phyloP scores from a whole-genome alignment of 2,888 invertebrate species.

The Eilema caniola region DNA sequence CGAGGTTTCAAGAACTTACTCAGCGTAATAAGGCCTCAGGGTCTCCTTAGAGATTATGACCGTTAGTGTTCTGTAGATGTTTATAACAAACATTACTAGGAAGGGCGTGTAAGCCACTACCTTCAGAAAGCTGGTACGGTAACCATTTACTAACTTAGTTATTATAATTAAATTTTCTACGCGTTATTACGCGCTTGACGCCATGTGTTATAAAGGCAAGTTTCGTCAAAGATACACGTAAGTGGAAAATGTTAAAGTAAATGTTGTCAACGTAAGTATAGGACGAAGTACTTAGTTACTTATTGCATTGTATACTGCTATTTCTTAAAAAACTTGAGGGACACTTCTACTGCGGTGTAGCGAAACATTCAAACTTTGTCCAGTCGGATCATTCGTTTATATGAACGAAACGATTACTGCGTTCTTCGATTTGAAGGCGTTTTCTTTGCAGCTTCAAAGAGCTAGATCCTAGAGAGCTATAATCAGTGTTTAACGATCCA shows the following conservation, averaged over 20 bases:
- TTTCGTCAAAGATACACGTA: constrained; percentile 28
- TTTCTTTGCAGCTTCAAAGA: not conserved
- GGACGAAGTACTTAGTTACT: not conserved
- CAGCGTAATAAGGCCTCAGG: constrained; percentile 63
- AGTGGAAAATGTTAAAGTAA: not conserved
- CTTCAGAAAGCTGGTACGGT: constrained; percentile 34
- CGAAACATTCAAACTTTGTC: not conserved
- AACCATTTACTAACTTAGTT: constrained; percentile 36
- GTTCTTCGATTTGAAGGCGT: not conserved
- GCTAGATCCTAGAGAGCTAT: not conserved
- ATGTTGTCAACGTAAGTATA: not conserved
- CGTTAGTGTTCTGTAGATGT: constrained; percentile 58
- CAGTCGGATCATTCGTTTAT: not conserved
- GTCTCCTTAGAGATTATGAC: constrained; percentile 62
- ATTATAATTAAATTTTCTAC: constrained; percentile 23
- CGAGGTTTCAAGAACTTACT: constrained; percentile 59
- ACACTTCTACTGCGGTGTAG: not conserved
- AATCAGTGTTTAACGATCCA: not conserved
- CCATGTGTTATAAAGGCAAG: constrained; percentile 34
- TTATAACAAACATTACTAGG: constrained; percentile 54
- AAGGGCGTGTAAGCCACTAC: constrained; percentile 53
- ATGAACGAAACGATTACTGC: not conserved
- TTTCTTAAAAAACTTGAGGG: not conserved
- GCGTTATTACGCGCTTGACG: constrained; percentile 16
- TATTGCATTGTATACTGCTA: not conserved